Evolutionary conservation across 2,888 invertebrate species (phyloP).

Genomic region (Lasioglossum morio): DNA sequence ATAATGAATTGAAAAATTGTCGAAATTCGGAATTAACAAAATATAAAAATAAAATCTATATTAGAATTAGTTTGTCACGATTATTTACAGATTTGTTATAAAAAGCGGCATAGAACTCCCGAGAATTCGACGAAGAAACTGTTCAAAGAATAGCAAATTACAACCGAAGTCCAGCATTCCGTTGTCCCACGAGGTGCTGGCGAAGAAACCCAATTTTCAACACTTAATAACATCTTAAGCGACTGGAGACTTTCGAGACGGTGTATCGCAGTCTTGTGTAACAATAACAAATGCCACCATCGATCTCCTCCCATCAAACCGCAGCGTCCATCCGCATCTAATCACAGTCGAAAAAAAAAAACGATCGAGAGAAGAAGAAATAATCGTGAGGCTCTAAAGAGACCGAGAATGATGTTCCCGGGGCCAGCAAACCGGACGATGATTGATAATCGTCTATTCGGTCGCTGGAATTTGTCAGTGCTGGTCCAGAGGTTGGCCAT

Average conservation of each 20-base stretch:
- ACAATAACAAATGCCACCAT: neutral
- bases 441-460: slow-evolving; percentile 69
- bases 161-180: no score
- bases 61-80: no score
- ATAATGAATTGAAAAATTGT: no score
- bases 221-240: neutral
- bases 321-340: neutral
- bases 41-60: no score
- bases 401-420: slow-evolving; percentile 43
- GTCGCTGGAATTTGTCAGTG: slow-evolving; percentile 69
- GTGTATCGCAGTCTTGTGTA: neutral
- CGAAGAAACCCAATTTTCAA: no score
- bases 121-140: no score
- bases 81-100: no score
- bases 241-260: neutral
- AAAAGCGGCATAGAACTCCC: no score
- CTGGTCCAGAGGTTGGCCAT: slow-evolving; percentile 36
- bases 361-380: slow-evolving; percentile 15
- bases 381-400: slow-evolving; percentile 30
- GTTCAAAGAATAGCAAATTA: no score
- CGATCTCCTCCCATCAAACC: slow-evolving; percentile 2
- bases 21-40: no score
- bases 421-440: slow-evolving; percentile 57
- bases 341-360: slow-evolving; percentile 2
- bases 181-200: no score